Evolutionary conservation across 2,113 vertebrate genomes (phyloP), one percentile per base, ranked within the genome.

Genomic region (Catagonus wagneri): DNA sequence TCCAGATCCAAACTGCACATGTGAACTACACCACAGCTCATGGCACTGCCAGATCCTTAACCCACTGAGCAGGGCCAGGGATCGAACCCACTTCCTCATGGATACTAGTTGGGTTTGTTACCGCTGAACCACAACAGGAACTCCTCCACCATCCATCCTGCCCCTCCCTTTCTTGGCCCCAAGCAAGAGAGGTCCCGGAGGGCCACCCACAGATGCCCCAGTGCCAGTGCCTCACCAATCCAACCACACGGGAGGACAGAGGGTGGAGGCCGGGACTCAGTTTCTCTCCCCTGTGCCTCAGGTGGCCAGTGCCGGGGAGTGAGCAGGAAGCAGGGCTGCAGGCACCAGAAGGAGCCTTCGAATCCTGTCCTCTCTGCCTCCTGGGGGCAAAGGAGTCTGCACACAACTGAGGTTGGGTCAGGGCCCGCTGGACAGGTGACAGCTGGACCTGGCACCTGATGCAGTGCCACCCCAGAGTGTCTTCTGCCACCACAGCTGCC

Each of bases 181-280:
- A 15, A 76, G 65, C 60, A 23, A 3, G 15, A 60, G 36, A 60
- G 36, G 12, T 29, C 76, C 0, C 0, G 36, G 61, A n/a, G 61
- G 5, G 32, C 19, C 12, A 23, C 16, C 8, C 36, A 13, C 22
- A 50, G 23, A 54, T 22, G 32, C 56, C 54, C 32, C 29, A 15
- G 22, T 0, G 29, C 56, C 44, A 79, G 69, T 1, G 3, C 69
- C 71, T 66, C 20, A 0, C 50, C 60, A 36, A 16, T 25, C 27
- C 54, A 56, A 89, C 66, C n/a, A 27, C 32, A 92, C 60, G 58
- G 36, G 54, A 58, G 25, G 9, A n/a, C 27, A 56, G 61, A 23
- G 20, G 8, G 3, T 7, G 10, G 36, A 25, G 63, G 23, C 3
- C 11, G n/a, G 27, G 19, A 3, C 58, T 54, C 0, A 0, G 71